Evolutionary conservation across 2,888 invertebrate species (phyloP).

Genomic region (Oscheius myriophilus): DNA sequence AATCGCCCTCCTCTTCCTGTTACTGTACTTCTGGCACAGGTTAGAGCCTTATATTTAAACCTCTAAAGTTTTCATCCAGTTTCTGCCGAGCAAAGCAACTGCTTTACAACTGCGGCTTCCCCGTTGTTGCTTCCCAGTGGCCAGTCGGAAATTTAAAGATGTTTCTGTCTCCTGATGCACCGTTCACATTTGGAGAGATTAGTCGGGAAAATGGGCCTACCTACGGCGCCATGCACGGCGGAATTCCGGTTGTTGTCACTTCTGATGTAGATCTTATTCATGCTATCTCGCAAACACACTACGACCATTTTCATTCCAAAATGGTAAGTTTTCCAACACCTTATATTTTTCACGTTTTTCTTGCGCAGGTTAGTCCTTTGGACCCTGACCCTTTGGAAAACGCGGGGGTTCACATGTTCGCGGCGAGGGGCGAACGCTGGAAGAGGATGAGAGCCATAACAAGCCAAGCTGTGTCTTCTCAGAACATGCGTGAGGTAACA

Average conservation of each 20-base stretch:
- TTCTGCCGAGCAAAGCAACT: neutral
- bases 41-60: neutral
- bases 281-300: conserved; percentile 41
- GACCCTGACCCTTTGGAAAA: conserved; percentile 31
- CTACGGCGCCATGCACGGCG: conserved; percentile 43
- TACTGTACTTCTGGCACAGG: conserved; percentile 7
- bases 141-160: conserved; percentile 15
- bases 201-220: conserved; percentile 28
- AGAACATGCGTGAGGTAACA: conserved; percentile 45
- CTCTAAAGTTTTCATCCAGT: neutral
- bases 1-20: conserved; percentile 3
- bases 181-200: conserved; percentile 21
- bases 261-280: conserved; percentile 50
- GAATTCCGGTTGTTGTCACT: conserved; percentile 41
- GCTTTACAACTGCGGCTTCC: conserved; percentile 17
- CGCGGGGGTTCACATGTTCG: conserved; percentile 70
- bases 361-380: conserved; percentile 29
- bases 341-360: neutral
- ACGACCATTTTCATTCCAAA: conserved; percentile 46
- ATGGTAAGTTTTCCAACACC: conserved; percentile 32
- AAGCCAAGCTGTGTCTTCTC: conserved; percentile 61
- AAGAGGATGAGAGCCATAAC: conserved; percentile 73
- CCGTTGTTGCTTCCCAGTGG: conserved; percentile 18
- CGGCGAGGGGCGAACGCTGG: conserved; percentile 73
- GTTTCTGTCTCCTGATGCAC: conserved; percentile 19